Base-by-base conservation (phyloP, 2,113 vertebrate species). In the Cavia aperea region DNA sequence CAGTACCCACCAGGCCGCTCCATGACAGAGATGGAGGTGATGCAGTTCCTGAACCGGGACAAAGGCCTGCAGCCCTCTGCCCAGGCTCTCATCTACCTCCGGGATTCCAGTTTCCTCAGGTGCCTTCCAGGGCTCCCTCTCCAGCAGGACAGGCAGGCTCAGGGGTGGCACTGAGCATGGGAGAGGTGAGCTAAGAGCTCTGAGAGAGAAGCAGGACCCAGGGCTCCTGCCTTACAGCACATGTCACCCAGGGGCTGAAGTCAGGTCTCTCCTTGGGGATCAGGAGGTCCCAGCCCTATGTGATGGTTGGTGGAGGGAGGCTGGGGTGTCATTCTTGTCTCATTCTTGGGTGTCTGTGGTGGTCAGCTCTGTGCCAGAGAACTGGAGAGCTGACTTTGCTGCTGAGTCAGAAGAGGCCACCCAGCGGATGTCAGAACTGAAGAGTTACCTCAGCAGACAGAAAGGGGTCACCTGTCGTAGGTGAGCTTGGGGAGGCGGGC, bases 21-120 rank as follows among this genome's bases (percentile, higher is more conserved):
- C 7, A 95, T 98, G 95, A 99, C 99, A 3, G 99, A 99, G 96
- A 97, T 99, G 98, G 98, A 99, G 95, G 97, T 98, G 90, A 97
- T 98, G 93, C 98, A 99, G 96, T 98, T 99, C 87, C 95, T 98
- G 97, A 81, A 95, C 0, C 81, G 91, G n/a, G 81, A 60, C 36
- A 86, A n/a, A 6, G 19, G 62, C 9, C 86, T 51, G 13, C 83
- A 93, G 72, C 91, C 91, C n/a, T 90, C 92, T 7, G 94, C 94
- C 86, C 85, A 65, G 19, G 95, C 96, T 5, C 97, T 98, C 65
- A 98, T 98, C 97, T 99, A 98, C 96, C 97, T 98, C 77, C 98
- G 98, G 89, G 97, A 98, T 62, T 96, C 98, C 36, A 91, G 96
- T 43, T 93, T 98, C 83, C 90, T 96, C 88, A 97, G 97, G 97